These are phyloP conservation scores for Lepidocyrtinus sp. DNA, from an alignment of 2,888 invertebrate genomes.

Conservation along the genomic window DNA sequence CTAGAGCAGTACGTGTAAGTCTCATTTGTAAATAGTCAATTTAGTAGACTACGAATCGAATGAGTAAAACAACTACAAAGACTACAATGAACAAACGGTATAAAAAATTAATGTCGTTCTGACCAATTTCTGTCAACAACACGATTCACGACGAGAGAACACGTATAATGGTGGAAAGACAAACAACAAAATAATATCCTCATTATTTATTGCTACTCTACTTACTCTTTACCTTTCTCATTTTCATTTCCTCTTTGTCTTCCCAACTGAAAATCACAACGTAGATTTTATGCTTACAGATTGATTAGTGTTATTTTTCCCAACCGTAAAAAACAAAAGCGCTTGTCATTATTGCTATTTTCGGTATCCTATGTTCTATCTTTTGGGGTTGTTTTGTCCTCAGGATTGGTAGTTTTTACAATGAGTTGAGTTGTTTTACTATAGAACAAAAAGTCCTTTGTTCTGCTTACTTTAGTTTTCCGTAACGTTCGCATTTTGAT, in stretches of 20 bases:
- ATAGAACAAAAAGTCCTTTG: background rate
- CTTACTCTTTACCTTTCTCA: background rate
- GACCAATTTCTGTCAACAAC: background rate
- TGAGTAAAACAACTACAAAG: too few species aligned
- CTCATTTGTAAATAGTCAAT: too few species aligned
- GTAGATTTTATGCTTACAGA: background rate
- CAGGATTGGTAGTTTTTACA: background rate
- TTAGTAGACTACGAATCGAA: too few species aligned
- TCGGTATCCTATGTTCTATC: too few species aligned
- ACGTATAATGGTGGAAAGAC: background rate
- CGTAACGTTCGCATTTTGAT: background rate
- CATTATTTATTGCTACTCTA: background rate
- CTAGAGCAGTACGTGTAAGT: too few species aligned
- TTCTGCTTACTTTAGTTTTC: background rate
- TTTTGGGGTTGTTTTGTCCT: background rate
- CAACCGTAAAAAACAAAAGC: background rate
- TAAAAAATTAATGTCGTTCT: background rate
- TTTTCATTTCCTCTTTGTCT: background rate
- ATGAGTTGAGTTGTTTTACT: background rate
- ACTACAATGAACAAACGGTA: background rate
- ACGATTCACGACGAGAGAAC: too few species aligned
- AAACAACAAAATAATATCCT: background rate
- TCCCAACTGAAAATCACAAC: background rate
- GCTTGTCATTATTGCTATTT: background rate
- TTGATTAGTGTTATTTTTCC: background rate